Evolutionary conservation across 2,113 vertebrate genomes (phyloP).

Genomic region (Zapornia atra): DNA sequence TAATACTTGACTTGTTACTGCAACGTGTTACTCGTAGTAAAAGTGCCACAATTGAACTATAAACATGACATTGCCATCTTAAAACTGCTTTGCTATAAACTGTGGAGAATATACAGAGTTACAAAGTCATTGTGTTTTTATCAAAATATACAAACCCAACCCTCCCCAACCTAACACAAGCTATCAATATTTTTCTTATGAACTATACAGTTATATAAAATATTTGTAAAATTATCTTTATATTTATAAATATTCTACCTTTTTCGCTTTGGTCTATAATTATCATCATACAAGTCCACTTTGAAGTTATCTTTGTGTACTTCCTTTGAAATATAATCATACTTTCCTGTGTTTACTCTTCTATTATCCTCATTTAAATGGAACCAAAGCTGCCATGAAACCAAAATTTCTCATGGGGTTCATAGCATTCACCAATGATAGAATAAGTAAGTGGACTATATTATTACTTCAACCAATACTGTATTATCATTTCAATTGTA

Average conservation of each 20-base stretch:
- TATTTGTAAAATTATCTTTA: constrained; percentile 82
- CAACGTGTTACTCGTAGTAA: constrained; percentile 73
- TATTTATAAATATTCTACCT: constrained; percentile 84
- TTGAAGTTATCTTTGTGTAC: constrained; percentile 66
- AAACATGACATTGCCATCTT: constrained; percentile 78
- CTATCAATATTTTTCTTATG: constrained; percentile 77
- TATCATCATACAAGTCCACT: constrained; percentile 77
- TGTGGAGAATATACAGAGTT: constrained; percentile 82
- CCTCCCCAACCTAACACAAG: constrained; percentile 78
- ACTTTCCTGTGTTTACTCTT: constrained; percentile 46
- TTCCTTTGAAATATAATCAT: constrained; percentile 52
- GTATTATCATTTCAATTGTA: constrained; percentile 57
- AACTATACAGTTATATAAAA: constrained; percentile 84
- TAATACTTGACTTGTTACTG: constrained; percentile 75
- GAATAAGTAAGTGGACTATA: constrained; percentile 63
- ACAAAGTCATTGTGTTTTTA: constrained; percentile 78
- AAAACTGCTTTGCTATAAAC: constrained; percentile 83
- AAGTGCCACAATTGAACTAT: constrained; percentile 77
- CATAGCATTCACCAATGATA: constrained; percentile 40
- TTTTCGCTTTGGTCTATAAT: constrained; percentile 85
- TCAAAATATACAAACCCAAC: constrained; percentile 85
- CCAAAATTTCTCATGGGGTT: constrained; percentile 33
- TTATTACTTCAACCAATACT: constrained; percentile 65
- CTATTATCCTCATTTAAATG: constrained; percentile 39
- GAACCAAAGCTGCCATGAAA: constrained; percentile 72